Conservation (phyloP, 1,140 invertebrate genomes). For the Aleiodes sp. region DNA sequence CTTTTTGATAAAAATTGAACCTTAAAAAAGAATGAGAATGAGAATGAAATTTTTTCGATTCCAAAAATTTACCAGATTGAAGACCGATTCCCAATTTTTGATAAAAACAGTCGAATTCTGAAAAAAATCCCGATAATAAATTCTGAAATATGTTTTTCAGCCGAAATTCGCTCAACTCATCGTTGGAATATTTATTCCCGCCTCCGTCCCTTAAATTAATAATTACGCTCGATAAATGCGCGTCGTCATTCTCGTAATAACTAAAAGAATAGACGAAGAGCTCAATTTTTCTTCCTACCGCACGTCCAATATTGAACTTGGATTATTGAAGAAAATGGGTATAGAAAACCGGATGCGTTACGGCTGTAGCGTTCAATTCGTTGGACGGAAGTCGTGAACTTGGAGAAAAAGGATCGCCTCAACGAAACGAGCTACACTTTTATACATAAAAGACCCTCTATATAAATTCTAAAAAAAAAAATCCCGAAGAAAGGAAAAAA, state of each 20-base stretch:
- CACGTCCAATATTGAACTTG: background rate
- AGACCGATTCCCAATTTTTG: no score
- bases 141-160: conserved; percentile 31
- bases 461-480: background rate
- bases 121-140: no score
- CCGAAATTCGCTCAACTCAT: background rate
- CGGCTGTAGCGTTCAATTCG: conserved; percentile 27
- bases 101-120: no score
- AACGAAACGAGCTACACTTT: conserved; percentile 25
- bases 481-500: no score
- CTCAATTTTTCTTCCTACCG: background rate
- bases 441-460: conserved; percentile 11
- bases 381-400: conserved; percentile 36
- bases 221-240: no score
- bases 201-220: no score
- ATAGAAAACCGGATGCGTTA: conserved; percentile 29
- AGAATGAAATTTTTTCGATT: no score
- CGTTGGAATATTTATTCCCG: background rate
- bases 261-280: conserved; percentile 14
- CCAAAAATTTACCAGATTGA: no score
- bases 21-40: no score
- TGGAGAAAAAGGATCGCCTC: conserved; percentile 27
- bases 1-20: no score
- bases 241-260: no score
- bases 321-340: conserved; percentile 19